Evolutionary conservation across 35 echinoderm and acorn worm species (phyloP).

Genomic region (Heliocidaris erythrogramma): DNA sequence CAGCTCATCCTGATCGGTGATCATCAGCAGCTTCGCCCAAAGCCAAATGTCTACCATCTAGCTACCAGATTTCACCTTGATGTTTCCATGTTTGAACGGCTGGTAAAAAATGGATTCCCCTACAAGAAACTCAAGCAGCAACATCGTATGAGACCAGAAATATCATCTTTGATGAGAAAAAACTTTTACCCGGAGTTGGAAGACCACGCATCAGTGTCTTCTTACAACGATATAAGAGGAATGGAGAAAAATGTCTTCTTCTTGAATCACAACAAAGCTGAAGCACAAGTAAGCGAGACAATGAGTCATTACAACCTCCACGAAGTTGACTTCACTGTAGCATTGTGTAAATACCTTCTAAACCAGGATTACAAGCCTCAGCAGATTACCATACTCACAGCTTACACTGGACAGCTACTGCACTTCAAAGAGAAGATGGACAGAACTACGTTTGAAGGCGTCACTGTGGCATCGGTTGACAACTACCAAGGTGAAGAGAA

Average conservation of each 20-base stretch:
- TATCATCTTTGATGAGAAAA: constrained; percentile 54
- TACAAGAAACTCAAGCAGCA: constrained; percentile 35
- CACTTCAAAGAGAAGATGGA: constrained; percentile 64
- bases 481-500: constrained; percentile 92
- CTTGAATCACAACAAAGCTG: constrained; percentile 57
- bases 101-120: constrained; percentile 53
- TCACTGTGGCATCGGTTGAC: constrained; percentile 67
- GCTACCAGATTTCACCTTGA: constrained; percentile 53
- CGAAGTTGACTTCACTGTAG: constrained; percentile 72
- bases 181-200: constrained; percentile 69
- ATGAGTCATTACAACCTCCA: constrained; percentile 71
- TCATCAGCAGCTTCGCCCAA: constrained; percentile 65
- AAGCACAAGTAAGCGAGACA: constrained; percentile 54
- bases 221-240: constrained; percentile 58
- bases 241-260: constrained; percentile 65
- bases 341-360: constrained; percentile 72
- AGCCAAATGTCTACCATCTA: constrained; percentile 53
- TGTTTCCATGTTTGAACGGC: constrained; percentile 61
- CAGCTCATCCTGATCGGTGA: constrained; percentile 72
- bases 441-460: constrained; percentile 49
- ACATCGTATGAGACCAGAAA: constrained; percentile 66
- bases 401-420: constrained; percentile 75
- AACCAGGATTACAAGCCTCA: constrained; percentile 65
- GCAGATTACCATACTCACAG: constrained; percentile 83
- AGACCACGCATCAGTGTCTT: constrained; percentile 54